Evolutionary conservation across 2,797 vertebrate genomes (phyloP), one percentile per base, ranked within the genome.

Genomic region (Typhlichthys eigenmanni): DNA sequence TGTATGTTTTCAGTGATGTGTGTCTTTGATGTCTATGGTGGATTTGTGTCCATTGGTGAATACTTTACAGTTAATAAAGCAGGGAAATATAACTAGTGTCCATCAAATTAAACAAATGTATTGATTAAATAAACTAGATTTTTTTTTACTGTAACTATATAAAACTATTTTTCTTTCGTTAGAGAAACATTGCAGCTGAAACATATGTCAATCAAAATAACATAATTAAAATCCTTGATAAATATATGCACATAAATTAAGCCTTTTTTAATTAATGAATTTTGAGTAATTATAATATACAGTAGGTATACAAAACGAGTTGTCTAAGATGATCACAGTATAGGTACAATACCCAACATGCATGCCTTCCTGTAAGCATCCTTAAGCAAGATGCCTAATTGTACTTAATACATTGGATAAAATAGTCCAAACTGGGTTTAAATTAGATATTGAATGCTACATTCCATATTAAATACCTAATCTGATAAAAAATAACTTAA

Each of bases 1-100:
- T 81, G 38, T 68, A 60, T 76, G 58, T 71, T 75, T 71, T 65
- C 58, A 69, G 75, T 49, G 73, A 10, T 32, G 58, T 16, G 60
- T 9, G 58, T 55, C 47, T 65, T 69, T 75, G 52, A 29, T 56
- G 59, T 52, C 24, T 53, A 53, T 1, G 47, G 49, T 55, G 50
- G 34, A 71, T 57, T 60, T 38, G 68, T 51, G 54, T 52, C 6
- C 24, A 50, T 55, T 11, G 4, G 4, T 60, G 54, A 69, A 58
- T 45, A 52, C 17, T 14, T 38, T 43, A 24, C 17, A 62, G 13
- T 13, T 68, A 13, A 13, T 12, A 38, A 57, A 62, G 63, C 17
- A 64, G 52, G 55, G 46, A 55, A 32, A 55, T 55, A 45, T 56
- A 45, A 11, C 32, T 17, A 13, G 16, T 12, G 12, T 47, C 13